Evolutionary conservation across 2,888 invertebrate genomes (phyloP).

Genomic region (Malacosoma neustria): DNA sequence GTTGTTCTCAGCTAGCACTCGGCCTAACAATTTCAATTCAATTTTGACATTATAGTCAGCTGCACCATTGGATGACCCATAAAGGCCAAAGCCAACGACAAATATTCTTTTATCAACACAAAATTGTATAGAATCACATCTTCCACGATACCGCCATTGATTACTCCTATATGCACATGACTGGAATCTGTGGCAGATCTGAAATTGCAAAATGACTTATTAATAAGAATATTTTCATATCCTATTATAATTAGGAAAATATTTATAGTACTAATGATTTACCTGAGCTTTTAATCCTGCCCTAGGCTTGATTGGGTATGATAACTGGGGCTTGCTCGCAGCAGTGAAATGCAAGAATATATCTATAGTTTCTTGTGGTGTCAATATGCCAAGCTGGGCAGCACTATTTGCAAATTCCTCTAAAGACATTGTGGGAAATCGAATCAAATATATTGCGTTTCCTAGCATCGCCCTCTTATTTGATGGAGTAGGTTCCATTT

Average conservation of each 20-base stretch:
- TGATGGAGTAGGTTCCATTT: slow-evolving; percentile 85
- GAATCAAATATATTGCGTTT: slow-evolving; percentile 87
- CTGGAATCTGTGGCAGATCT: slow-evolving; percentile 96
- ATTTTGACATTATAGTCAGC: slow-evolving; percentile 96
- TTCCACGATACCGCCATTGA: slow-evolving; percentile 97
- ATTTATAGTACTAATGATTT: too few species aligned
- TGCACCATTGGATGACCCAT: slow-evolving; percentile 96
- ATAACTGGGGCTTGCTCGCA: slow-evolving; percentile 86
- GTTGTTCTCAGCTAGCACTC: slow-evolving; percentile 91
- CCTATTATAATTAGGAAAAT: too few species aligned
- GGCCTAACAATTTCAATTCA: slow-evolving; percentile 91
- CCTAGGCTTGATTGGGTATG: slow-evolving; percentile 88
- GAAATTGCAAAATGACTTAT: slow-evolving; percentile 23
- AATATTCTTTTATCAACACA: slow-evolving; percentile 96
- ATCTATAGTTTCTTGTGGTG: slow-evolving; percentile 94
- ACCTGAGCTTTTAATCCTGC: slow-evolving; percentile 93
- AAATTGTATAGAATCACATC: slow-evolving; percentile 98
- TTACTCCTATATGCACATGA: slow-evolving; percentile 97
- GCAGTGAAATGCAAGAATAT: slow-evolving; percentile 97
- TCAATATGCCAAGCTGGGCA: slow-evolving; percentile 93
- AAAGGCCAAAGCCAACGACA: slow-evolving; percentile 95
- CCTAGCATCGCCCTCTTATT: slow-evolving; percentile 86
- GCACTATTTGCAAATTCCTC: slow-evolving; percentile 95
- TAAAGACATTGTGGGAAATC: slow-evolving; percentile 95
- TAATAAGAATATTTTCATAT: too few species aligned